Evolutionary conservation across 1,140 invertebrate genomes (phyloP).

Genomic region (Amyelois transitella): DNA sequence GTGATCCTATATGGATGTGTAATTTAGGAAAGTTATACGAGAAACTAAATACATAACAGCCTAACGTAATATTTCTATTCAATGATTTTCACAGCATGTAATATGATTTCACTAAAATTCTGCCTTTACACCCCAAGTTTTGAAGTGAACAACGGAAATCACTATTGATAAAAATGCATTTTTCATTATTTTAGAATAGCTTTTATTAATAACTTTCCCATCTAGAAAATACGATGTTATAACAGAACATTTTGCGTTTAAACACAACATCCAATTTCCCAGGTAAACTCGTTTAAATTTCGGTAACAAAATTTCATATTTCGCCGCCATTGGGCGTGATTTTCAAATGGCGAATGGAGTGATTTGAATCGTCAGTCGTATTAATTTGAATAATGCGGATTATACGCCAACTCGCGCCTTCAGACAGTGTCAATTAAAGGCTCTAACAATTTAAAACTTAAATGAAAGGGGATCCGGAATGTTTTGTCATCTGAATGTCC

Average conservation of each 20-base stretch:
- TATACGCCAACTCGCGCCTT: conserved; percentile 23
- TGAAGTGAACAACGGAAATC: no score
- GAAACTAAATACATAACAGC: no score
- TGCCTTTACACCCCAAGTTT: no score
- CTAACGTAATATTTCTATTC: no score
- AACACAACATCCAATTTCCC: not conserved
- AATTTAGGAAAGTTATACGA: no score
- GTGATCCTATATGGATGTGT: no score
- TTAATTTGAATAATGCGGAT: conserved; percentile 57
- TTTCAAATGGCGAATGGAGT: not conserved
- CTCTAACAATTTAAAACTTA: conserved; percentile 61
- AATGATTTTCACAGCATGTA: no score
- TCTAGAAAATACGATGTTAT: not conserved
- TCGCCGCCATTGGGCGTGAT: not conserved
- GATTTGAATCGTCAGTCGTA: conserved; percentile 15
- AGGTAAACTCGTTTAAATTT: not conserved
- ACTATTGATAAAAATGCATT: no score
- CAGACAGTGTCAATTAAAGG: conserved; percentile 51
- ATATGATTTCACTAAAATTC: no score
- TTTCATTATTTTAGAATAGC: no score
- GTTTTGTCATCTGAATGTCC: conserved; percentile 58
- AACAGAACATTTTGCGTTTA: not conserved
- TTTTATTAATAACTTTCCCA: no score
- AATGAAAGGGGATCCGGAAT: conserved; percentile 58
- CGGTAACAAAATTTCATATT: not conserved